phyloP scores from a whole-genome alignment of 1,140 invertebrate species.

The Lucilia cuprina region DNA sequence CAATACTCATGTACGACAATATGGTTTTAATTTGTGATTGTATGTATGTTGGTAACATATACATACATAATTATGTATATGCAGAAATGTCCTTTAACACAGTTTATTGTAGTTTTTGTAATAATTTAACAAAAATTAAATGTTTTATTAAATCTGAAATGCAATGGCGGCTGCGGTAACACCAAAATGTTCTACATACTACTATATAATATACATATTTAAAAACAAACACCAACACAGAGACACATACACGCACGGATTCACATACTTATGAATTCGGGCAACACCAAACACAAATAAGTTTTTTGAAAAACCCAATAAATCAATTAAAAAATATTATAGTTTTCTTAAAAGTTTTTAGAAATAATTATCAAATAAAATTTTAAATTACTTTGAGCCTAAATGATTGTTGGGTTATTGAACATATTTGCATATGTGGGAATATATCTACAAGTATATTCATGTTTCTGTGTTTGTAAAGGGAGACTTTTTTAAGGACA shows the following conservation, averaged over 20 bases:
- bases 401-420: neutral
- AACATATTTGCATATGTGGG: neutral
- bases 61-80: neutral
- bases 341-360: too few species aligned
- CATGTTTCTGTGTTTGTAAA: too few species aligned
- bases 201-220: neutral
- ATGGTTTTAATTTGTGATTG: neutral
- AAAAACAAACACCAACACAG: neutral
- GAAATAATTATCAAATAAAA: neutral
- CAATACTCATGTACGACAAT: neutral
- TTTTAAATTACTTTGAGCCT: neutral
- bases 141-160: slow-evolving; percentile 4
- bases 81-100: neutral
- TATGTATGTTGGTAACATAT: neutral
- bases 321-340: too few species aligned
- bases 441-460: too few species aligned
- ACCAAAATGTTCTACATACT: neutral
- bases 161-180: slow-evolving; percentile 4
- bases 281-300: too few species aligned
- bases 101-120: neutral
- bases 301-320: too few species aligned
- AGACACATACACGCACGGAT: neutral
- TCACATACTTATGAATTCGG: neutral
- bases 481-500: too few species aligned
- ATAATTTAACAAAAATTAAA: slow-evolving; percentile 4